A percentile compares a stretch with the other conserved stretches of the same genome.
These are phyloP conservation scores for Antigone vipio DNA, from an alignment of 2,113 vertebrate genomes.

Conservation along the genomic window DNA sequence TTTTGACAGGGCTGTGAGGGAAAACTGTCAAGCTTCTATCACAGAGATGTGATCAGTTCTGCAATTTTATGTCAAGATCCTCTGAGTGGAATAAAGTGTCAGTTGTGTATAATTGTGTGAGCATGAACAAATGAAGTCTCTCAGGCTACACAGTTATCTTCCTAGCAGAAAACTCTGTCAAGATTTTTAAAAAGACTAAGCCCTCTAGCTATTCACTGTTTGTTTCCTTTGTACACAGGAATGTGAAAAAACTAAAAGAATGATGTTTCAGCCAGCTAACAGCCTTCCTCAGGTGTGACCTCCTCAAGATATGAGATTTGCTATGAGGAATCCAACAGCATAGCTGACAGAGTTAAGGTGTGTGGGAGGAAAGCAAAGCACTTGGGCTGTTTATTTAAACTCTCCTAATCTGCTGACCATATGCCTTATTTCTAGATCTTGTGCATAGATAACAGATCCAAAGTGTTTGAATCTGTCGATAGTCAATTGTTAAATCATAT, in stretches of 20 bases:
- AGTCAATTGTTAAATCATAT: not conserved
- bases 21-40: not conserved
- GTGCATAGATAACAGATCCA: not conserved
- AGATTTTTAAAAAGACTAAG: not conserved
- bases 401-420: slow-evolving; percentile 40
- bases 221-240: slow-evolving; percentile 64
- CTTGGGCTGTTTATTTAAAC: not conserved
- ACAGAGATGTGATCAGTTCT: not conserved
- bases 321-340: slow-evolving; percentile 28
- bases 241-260: slow-evolving; percentile 69
- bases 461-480: not conserved
- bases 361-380: slow-evolving; percentile 38
- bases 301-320: not conserved
- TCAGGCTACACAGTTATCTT: not conserved
- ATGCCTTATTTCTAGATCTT: slow-evolving; percentile 50
- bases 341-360: slow-evolving; percentile 47
- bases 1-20: not conserved
- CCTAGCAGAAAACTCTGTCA: not conserved
- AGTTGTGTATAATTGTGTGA: not conserved
- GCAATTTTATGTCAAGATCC: not conserved
- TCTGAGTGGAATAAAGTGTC: not conserved
- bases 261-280: slow-evolving; percentile 69
- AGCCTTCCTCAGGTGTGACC: slow-evolving; percentile 75
- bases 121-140: not conserved
- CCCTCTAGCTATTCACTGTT: not conserved